Percentiles rank a stretch among this genome's conserved stretches.
Evolutionary conservation across 2,113 vertebrate species (phyloP).

Genomic region (Macrotis lagotis): DNA sequence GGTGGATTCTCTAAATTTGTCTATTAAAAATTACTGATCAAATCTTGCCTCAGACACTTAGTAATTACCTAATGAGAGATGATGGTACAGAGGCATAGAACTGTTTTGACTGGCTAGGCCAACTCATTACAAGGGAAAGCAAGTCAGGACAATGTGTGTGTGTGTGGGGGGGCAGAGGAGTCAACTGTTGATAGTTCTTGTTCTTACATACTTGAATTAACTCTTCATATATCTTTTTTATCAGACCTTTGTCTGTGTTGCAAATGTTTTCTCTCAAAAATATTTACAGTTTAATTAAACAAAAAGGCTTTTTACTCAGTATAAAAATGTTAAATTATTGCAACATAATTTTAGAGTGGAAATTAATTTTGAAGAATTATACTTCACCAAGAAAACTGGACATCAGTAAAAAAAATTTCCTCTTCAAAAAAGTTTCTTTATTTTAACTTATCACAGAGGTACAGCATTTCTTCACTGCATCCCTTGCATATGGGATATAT

Average conservation of each 20-base stretch:
- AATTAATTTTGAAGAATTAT: neutral
- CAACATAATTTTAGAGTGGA: neutral
- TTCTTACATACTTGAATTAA: too few relatives aligned
- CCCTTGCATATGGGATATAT: too few relatives aligned
- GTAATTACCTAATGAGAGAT: neutral
- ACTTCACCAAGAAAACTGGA: slow-evolving; percentile 12
- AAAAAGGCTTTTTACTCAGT: neutral
- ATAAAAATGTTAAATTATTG: neutral
- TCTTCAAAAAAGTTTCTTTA: neutral
- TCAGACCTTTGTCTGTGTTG: too few relatives aligned
- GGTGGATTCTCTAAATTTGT: too few relatives aligned
- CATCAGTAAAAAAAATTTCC: neutral
- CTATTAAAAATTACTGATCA: too few relatives aligned
- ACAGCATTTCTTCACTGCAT: slow-evolving; percentile 95
- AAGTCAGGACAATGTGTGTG: neutral
- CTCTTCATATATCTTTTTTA: too few relatives aligned
- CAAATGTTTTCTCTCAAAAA: too few relatives aligned
- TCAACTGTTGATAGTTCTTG: too few relatives aligned
- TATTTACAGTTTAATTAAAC: neutral
- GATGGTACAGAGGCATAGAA: neutral
- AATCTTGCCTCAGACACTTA: too few relatives aligned
- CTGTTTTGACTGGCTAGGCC: neutral
- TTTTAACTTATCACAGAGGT: slow-evolving; percentile 89
- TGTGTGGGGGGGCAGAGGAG: neutral
- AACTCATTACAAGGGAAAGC: neutral